Percentiles rank a stretch among this genome's conserved stretches.
Evolutionary conservation across 2,113 vertebrate species (phyloP).

Genomic region (Onychostoma macrolepis): DNA sequence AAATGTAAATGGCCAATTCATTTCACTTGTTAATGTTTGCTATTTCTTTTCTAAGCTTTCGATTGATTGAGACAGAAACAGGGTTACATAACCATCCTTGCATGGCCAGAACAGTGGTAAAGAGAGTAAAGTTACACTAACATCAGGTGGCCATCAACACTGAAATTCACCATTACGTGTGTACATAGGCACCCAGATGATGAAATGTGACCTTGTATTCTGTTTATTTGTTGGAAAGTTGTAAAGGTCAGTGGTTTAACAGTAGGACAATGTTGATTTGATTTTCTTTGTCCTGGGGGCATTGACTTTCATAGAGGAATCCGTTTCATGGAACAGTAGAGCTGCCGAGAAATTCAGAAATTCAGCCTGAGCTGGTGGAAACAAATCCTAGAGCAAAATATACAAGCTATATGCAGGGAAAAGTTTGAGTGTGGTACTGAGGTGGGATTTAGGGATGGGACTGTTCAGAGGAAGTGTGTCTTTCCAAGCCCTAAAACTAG

Average conservation of each 20-base stretch:
- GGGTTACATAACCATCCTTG: not conserved
- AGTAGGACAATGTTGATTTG: slow-evolving; percentile 21
- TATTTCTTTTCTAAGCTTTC: not conserved
- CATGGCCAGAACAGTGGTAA: not conserved
- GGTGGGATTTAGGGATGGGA: slow-evolving; percentile 15
- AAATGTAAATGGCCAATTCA: not conserved
- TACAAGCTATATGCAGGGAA: not conserved
- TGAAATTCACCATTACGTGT: not conserved
- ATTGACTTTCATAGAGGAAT: slow-evolving; percentile 19
- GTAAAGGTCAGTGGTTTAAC: slow-evolving; percentile 35
- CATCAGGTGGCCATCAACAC: not conserved
- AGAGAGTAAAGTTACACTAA: not conserved
- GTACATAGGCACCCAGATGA: not conserved
- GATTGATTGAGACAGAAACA: not conserved
- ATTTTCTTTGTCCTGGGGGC: not conserved
- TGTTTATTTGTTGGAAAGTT: slow-evolving; percentile 29
- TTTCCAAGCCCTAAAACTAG: slow-evolving; percentile 34
- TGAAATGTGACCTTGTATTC: slow-evolving; percentile 17
- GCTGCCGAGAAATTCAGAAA: not conserved
- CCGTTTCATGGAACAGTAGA: not conserved
- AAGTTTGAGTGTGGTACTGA: slow-evolving; percentile 7
- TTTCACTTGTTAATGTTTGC: not conserved
- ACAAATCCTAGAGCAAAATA: not conserved
- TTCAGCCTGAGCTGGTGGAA: not conserved
- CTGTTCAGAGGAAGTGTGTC: slow-evolving; percentile 16